Evolutionary conservation across 92 coral and sea anemone species (phyloP).

Genomic region (Palythoa heliodiscus): DNA sequence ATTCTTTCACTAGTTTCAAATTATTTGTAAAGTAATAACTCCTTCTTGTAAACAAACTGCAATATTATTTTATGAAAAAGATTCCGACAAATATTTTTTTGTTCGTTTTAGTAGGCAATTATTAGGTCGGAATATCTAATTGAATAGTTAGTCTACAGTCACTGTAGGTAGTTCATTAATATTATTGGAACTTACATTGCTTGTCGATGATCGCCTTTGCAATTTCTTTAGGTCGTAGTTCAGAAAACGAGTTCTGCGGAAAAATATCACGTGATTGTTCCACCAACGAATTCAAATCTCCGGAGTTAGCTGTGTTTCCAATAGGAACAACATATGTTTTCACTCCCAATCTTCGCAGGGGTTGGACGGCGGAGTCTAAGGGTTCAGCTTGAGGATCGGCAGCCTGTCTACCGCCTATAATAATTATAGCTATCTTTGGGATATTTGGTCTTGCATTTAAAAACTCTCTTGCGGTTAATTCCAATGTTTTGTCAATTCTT

Average conservation of each 20-base stretch:
- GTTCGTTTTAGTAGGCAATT: too few species aligned
- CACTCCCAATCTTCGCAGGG: conserved; percentile 68
- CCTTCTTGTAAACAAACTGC: too few species aligned
- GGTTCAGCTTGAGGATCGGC: conserved; percentile 55
- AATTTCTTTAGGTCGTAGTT: conserved; percentile 1
- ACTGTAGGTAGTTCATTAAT: neutral
- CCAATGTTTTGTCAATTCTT: conserved; percentile 75
- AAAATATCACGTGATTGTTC: conserved; percentile 47
- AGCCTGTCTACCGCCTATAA: conserved; percentile 73
- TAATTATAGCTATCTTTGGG: conserved; percentile 67
- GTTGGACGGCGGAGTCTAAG: conserved; percentile 61
- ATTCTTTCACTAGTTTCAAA: too few species aligned
- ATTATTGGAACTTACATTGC: conserved; percentile 13
- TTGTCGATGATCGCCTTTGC: conserved; percentile 12
- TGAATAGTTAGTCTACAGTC: too few species aligned
- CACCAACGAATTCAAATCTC: conserved; percentile 61
- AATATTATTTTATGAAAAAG: too few species aligned
- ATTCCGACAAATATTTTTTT: too few species aligned
- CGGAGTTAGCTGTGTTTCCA: conserved; percentile 52
- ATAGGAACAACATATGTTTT: conserved; percentile 73
- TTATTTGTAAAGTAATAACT: too few species aligned
- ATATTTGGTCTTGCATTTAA: conserved; percentile 60
- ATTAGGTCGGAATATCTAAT: too few species aligned
- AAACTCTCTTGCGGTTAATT: conserved; percentile 54
- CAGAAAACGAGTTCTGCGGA: conserved; percentile 19